These are phyloP conservation scores for Catostylus mosaicus DNA, from an alignment of 30 jellyfish, hydroid and myxozoan genomes.

Conservation along the genomic window DNA sequence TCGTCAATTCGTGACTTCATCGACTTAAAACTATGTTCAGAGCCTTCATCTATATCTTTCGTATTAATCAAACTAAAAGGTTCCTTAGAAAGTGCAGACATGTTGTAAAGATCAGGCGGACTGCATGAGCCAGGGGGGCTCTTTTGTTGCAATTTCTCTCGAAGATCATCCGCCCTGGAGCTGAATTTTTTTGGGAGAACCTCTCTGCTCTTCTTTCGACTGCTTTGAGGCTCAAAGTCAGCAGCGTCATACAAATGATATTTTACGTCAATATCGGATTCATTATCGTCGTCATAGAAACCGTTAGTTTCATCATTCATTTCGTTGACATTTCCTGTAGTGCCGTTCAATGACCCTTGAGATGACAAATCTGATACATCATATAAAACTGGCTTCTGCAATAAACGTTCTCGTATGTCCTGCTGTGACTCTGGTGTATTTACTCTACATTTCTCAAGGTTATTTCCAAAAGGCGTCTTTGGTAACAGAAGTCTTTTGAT, in stretches of 20 bases:
- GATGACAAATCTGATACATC: conserved; percentile 27
- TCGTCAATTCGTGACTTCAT: background rate
- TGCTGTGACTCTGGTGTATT: background rate
- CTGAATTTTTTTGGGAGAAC: background rate
- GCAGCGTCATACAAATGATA: conserved; percentile 31
- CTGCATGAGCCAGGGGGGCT: background rate
- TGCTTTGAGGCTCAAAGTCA: background rate
- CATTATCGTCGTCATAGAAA: conserved; percentile 11
- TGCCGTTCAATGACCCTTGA: background rate
- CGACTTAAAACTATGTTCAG: background rate
- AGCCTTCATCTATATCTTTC: background rate
- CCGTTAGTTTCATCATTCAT: background rate
- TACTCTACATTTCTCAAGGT: background rate
- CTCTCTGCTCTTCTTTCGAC: background rate
- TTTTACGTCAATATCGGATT: conserved; percentile 8
- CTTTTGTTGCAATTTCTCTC: background rate
- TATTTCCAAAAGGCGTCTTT: background rate
- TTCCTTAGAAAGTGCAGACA: no score
- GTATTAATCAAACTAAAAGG: no score
- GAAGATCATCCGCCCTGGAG: background rate
- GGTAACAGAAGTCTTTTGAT: conserved; percentile 35
- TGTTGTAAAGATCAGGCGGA: background rate
- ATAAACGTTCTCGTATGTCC: background rate
- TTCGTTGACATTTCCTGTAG: background rate
- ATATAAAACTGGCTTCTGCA: background rate